Evolutionary conservation across 2,113 vertebrate genomes (phyloP).

Genomic region (Petrocephalus microphthalmus): DNA sequence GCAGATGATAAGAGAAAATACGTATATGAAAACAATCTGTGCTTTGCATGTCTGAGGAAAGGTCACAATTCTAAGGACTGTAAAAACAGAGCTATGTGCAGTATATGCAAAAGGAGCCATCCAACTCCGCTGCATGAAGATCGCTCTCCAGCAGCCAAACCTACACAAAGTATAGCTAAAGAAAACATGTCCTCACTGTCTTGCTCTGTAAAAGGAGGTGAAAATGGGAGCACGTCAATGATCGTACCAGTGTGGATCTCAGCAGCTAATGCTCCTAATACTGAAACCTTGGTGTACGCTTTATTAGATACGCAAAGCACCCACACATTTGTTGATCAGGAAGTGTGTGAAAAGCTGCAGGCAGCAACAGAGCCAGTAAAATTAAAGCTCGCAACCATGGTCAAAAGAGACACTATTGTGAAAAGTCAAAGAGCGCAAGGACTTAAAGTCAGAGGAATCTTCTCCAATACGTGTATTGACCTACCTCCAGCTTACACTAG

Average conservation of each 20-base stretch:
- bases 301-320: constrained; percentile 30
- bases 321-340: constrained; percentile 28
- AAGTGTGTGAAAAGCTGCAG: constrained; percentile 24
- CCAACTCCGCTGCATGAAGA: constrained; percentile 32
- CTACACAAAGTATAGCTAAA: background rate
- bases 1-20: constrained; percentile 24
- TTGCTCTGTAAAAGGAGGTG: constrained; percentile 20
- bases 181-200: constrained; percentile 20
- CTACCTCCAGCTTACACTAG: background rate
- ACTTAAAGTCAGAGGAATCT: constrained; percentile 23
- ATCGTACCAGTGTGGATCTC: constrained; percentile 31
- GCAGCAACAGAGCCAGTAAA: constrained; percentile 23
- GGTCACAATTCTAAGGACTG: constrained; percentile 30
- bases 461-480: background rate
- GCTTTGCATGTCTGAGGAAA: constrained; percentile 31
- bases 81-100: constrained; percentile 22
- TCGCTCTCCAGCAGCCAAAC: background rate
- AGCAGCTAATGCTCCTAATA: background rate
- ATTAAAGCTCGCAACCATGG: constrained; percentile 29
- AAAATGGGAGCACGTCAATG: constrained; percentile 29
- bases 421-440: constrained; percentile 18
- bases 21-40: constrained; percentile 25
- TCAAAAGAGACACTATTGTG: too few relatives aligned
- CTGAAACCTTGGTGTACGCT: constrained; percentile 26
- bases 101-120: constrained; percentile 18